Conservation (phyloP, 2,888 invertebrate species). For the Luperina testacea region DNA sequence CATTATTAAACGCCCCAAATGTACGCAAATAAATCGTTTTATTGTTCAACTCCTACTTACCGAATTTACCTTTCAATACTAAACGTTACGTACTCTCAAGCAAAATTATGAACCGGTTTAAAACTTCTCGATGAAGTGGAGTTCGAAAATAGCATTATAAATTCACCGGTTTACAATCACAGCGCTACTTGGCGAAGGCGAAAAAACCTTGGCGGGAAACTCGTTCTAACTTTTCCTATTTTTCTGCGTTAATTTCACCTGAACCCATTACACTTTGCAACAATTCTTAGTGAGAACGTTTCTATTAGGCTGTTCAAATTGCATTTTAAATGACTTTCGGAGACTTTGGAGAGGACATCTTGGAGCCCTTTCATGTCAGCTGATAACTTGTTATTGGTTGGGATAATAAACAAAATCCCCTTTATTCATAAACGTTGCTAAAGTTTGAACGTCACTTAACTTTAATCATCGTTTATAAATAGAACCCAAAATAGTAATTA, state of each 20-base stretch:
- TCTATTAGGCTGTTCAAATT: constrained; percentile 88
- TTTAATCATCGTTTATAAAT: too few species aligned
- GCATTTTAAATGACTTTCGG: constrained; percentile 86
- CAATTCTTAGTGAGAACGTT: constrained; percentile 87
- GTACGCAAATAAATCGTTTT: constrained; percentile 63
- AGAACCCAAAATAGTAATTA: constrained; percentile 23
- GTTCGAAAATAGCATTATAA: constrained; percentile 90
- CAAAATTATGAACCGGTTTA: constrained; percentile 87
- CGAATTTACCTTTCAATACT: constrained; percentile 74
- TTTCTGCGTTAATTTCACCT: constrained; percentile 90
- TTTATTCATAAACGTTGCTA: too few species aligned
- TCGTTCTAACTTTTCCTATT: constrained; percentile 90
- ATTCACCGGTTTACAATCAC: constrained; percentile 90
- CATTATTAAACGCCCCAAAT: constrained; percentile 56
- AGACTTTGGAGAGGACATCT: constrained; percentile 70
- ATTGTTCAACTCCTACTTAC: constrained; percentile 69
- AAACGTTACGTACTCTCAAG: constrained; percentile 81
- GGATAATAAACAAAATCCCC: constrained; percentile 5
- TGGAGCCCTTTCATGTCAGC: constrained; percentile 47
- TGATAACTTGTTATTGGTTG: constrained; percentile 49
- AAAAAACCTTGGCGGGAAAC: constrained; percentile 87
- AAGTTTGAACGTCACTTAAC: too few species aligned
- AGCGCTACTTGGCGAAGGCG: constrained; percentile 86
- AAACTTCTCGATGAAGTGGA: constrained; percentile 89
- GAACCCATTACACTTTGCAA: constrained; percentile 90